Percentiles rank a stretch among this genome's conserved stretches.
These are phyloP conservation scores for Oreochromis grahami DNA, from an alignment of 2,797 vertebrate species.

Conservation along the genomic window DNA sequence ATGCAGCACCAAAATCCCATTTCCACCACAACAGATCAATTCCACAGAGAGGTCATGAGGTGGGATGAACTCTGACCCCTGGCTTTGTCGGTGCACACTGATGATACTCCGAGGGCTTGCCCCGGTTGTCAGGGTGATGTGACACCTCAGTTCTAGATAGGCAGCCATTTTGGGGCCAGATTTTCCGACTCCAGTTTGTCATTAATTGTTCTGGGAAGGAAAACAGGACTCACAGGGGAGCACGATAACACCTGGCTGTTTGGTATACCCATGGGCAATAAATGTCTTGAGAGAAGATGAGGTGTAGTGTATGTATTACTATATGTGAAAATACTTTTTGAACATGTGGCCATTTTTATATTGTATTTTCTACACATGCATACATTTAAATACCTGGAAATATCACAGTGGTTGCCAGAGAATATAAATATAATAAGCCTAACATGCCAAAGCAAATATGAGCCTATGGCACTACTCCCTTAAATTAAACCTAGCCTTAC, in stretches of 20 bases:
- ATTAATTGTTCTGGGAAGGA: conserved; percentile 69
- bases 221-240: conserved; percentile 37
- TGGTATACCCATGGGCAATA: conserved; percentile 31
- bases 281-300: conserved; percentile 31
- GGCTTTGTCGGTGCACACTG: conserved; percentile 64
- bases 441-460: neutral
- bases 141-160: conserved; percentile 57
- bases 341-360: neutral
- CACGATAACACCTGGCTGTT: conserved; percentile 53
- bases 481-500: neutral
- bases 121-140: conserved; percentile 74
- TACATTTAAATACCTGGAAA: neutral
- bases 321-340: neutral
- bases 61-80: conserved; percentile 53
- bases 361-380: neutral
- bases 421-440: neutral
- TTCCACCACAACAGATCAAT: conserved; percentile 67
- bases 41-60: conserved; percentile 56
- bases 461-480: neutral
- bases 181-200: conserved; percentile 57
- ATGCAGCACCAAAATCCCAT: conserved; percentile 50
- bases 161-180: conserved; percentile 62
- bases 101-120: conserved; percentile 67
- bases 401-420: neutral
- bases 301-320: conserved; percentile 2